Base-by-base conservation (phyloP, 2,888 invertebrate species). In the Lymantria dispar region DNA sequence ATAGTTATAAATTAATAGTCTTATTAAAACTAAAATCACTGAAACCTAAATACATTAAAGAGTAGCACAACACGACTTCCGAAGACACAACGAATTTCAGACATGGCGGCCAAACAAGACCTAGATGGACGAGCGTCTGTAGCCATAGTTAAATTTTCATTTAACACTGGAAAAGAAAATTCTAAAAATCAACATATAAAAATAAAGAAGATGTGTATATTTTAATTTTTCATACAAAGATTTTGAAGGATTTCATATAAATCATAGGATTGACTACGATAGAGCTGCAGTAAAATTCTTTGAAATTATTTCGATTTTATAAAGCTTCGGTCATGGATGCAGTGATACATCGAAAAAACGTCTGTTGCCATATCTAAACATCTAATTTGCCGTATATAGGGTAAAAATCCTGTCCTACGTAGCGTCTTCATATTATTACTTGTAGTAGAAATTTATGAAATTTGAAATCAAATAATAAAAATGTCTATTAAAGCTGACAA, bases 31-130 rank as follows among this genome's bases (percentile, higher is more conserved):
- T 74, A 80, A 80, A 79, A 78, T 74, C 90, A 88, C 89, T 80
- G 82, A 82, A 80, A 79, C 83, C 80, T 82, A 78, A 79, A 85
- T 80, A 83, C 79, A 87, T 83, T 80, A 84, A 83, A 85, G 83
- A 87, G 88, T 82, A 86, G 84, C 91, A 92, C 92, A 86, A 85
- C 91, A 87, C 93, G 91, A 85, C 84, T 83, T 85, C 84, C 77
- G 78, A 83, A 83, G 83, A 87, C 81, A 83, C 85, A 85, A 82
- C 86, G 82, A 90, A 89, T 89, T 87, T 91, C 87, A 87, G 91
- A 87, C 87, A 91, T 91, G 91, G 91, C 91, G 90, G 91, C 87
- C 84, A 86, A 87, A 85, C 86, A 77, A 78, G 81, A 85, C 77
- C 85, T 75, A 80, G 81, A 86, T 77, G 75, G 80, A 81, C 74